Base-by-base conservation (phyloP, 2,888 invertebrate genomes). In the Perdita meconis region DNA sequence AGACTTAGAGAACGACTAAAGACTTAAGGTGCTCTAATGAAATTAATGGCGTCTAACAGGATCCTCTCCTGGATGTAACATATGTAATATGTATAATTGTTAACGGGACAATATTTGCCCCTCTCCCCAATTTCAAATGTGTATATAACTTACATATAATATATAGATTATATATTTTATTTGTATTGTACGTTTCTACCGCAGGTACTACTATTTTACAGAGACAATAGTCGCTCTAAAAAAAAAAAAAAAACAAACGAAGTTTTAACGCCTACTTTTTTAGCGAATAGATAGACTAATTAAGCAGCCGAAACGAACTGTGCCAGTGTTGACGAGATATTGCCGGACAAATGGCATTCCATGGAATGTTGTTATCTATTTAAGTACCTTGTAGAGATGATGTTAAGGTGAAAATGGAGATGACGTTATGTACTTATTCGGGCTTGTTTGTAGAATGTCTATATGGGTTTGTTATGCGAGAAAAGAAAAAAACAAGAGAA, bases 401-500 rank as follows among this genome's bases (percentile, higher is more conserved):
- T 87, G 82, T 87, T 72, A 72, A 64, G 67, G 56, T 72, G 61
- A 40, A 57, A 38, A 61, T 24, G 57, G 78, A 82, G 77, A 86
- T 70, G 84, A 74, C 81, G 88, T 78, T 78, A 86, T 91, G 90
- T 90, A 90, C 88, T 90, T 87, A 86, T 81, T 78, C 85, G 83
- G 86, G 86, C 88, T 87, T 86, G 86, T 87, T 85, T 60, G 83
- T 88, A 90, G 85, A 88, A 88, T 86, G 88, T 88, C 82, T 87
- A 90, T 86, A 90, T 91, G 92, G 92, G 92, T 90, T 92, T 92
- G 91, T 92, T 91, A 91, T 91, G 90, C 91, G 90, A 91, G 87
- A 90, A 76, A 73, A 85, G 86, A 66, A 84, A 78, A 80, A 86
- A 86, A 47, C 12, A 47, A 22, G 24, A 50, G 71, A 81, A 73